Percentiles rank a stretch among this genome's conserved stretches.
These are phyloP conservation scores for Scaptodrosophila lebanonensis DNA, from an alignment of 1,140 invertebrate genomes.

Conservation along the genomic window DNA sequence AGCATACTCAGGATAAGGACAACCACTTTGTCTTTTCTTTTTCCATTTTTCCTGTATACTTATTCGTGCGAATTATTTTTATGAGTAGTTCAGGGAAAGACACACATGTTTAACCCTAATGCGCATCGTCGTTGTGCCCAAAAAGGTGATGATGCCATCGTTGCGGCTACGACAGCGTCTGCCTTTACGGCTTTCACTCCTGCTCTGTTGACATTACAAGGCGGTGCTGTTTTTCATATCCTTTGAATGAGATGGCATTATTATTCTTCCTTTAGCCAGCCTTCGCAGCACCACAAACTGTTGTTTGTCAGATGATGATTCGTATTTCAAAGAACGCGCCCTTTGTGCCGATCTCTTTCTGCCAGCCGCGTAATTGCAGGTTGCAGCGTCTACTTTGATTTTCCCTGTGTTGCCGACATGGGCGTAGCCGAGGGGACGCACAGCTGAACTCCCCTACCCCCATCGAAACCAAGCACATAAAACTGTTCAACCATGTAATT, in stretches of 20 bases:
- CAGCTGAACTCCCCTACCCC: too few relatives aligned
- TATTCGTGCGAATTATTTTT: slow-evolving; percentile 67
- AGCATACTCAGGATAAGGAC: slow-evolving; percentile 47
- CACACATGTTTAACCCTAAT: not conserved
- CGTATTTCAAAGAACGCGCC: slow-evolving; percentile 53
- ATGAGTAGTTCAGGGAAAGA: slow-evolving; percentile 7
- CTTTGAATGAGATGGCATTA: slow-evolving; percentile 12
- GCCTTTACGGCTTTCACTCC: not conserved
- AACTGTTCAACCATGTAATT: too few relatives aligned
- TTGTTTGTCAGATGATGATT: slow-evolving; percentile 57
- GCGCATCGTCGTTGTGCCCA: not conserved
- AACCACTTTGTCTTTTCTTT: slow-evolving; percentile 10
- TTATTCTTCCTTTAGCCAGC: slow-evolving; percentile 58
- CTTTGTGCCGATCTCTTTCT: slow-evolving; percentile 10
- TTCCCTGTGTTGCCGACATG: slow-evolving; percentile 44
- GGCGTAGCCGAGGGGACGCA: slow-evolving; percentile 24
- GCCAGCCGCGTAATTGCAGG: slow-evolving; percentile 63
- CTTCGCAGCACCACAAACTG: slow-evolving; percentile 11
- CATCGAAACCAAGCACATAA: too few relatives aligned
- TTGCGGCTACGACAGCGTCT: too few relatives aligned
- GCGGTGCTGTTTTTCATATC: slow-evolving; percentile 49
- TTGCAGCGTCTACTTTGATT: slow-evolving; percentile 65
- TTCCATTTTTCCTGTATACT: slow-evolving; percentile 29
- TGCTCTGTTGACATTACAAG: slow-evolving; percentile 8
- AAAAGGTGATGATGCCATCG: not conserved